Conservation (phyloP, 1,140 invertebrate genomes). For the Drosophila mauritiana region DNA sequence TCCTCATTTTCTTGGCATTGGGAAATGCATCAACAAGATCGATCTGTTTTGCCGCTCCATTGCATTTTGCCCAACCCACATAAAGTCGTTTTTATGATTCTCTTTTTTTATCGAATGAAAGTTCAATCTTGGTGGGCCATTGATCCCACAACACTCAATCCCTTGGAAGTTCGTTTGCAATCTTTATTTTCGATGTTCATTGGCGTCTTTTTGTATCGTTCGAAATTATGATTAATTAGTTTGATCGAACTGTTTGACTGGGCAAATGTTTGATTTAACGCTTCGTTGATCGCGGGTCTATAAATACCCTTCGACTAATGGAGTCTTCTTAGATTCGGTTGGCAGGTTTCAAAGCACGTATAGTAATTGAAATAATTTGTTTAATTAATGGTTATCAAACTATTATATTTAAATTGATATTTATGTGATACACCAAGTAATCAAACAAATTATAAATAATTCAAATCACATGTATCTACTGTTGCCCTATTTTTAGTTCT, state of each 20-base stretch:
- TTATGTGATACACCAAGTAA: background rate
- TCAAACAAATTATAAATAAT: background rate
- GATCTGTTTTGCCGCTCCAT: constrained; percentile 36
- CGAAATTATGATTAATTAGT: constrained; percentile 75
- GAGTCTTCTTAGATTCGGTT: constrained; percentile 6
- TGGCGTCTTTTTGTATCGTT: constrained; percentile 51
- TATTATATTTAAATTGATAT: background rate
- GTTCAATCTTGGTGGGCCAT: constrained; percentile 56
- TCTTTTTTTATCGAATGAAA: constrained; percentile 18
- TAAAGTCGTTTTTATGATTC: constrained; percentile 3
- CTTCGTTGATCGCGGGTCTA: constrained; percentile 37
- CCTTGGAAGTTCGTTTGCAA: constrained; percentile 33
- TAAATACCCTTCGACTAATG: constrained; percentile 37
- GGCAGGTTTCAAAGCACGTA: constrained; percentile 9
- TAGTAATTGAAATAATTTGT: constrained; percentile 16
- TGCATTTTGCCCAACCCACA: constrained; percentile 34
- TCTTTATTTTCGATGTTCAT: constrained; percentile 49
- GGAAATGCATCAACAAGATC: constrained; percentile 43
- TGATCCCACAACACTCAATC: constrained; percentile 20
- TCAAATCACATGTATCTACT: background rate
- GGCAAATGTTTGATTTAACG: constrained; percentile 70
- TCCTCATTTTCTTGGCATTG: constrained; percentile 23
- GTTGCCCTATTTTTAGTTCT: constrained; percentile 9
- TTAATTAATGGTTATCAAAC: background rate
- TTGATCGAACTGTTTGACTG: constrained; percentile 60